These are phyloP conservation scores for Morpho achilles DNA, from an alignment of 2,888 invertebrate species.

Conservation along the genomic window DNA sequence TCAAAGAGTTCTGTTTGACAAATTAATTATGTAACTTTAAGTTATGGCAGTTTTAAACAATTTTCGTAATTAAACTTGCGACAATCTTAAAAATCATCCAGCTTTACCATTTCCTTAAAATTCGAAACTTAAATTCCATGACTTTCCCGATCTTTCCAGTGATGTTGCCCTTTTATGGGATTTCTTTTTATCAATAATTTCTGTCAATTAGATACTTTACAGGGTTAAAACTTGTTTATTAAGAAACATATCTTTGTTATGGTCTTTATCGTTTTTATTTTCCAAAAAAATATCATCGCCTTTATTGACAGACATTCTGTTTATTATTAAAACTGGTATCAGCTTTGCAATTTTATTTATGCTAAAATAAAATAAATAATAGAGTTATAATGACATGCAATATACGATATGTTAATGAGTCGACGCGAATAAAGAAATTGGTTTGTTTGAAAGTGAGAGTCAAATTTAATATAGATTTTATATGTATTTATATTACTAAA, in stretches of 20 bases:
- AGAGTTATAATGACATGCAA: background rate
- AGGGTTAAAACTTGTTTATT: conserved; percentile 63
- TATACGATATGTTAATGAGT: no score
- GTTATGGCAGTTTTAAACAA: no score
- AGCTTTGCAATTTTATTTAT: background rate
- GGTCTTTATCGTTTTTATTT: conserved; percentile 25
- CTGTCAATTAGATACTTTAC: conserved; percentile 72
- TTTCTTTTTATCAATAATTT: conserved; percentile 69
- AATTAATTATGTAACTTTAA: no score
- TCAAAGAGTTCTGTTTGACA: no score
- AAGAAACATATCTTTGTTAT: conserved; percentile 53
- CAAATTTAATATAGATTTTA: background rate
- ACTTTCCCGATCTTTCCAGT: background rate
- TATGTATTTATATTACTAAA: conserved; percentile 1
- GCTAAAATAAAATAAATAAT: background rate
- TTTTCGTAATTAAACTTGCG: no score
- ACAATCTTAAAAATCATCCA: background rate
- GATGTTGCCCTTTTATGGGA: conserved; percentile 37
- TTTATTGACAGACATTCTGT: background rate
- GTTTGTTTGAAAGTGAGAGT: background rate
- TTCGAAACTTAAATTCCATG: background rate
- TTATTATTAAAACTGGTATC: background rate
- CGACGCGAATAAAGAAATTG: no score
- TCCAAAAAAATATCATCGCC: background rate
- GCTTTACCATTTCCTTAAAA: background rate